phyloP scores from a whole-genome alignment of 2,113 vertebrate genomes.

The Hystrix brachyura region DNA sequence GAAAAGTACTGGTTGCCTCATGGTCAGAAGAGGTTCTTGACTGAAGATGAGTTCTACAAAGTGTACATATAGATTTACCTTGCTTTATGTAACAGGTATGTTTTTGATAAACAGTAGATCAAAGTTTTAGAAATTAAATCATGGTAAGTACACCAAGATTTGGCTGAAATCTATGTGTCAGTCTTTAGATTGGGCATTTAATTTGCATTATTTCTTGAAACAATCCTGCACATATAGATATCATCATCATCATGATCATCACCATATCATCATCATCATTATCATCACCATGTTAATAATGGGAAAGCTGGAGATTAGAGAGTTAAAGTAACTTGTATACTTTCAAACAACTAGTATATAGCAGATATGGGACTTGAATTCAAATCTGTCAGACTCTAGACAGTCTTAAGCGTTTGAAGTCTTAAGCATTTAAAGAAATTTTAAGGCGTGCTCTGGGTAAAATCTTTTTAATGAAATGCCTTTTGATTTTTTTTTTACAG shows the following conservation, averaged over 20 bases:
- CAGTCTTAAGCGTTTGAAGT: not conserved
- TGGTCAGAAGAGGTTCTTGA: constrained; percentile 2
- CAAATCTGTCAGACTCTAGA: constrained; percentile 30
- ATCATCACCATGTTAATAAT: not conserved
- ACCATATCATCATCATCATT: not conserved
- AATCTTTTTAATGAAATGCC: constrained; percentile 20
- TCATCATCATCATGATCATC: not conserved
- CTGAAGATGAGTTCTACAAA: constrained; percentile 35
- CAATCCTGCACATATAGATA: not conserved
- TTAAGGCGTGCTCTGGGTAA: not conserved
- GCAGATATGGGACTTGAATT: not conserved
- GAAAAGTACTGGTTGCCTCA: constrained; percentile 9
- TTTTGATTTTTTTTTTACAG: not conserved
- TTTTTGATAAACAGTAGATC: not conserved
- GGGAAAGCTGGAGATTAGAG: constrained; percentile 24
- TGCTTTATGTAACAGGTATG: constrained; percentile 13
- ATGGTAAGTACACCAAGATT: not conserved
- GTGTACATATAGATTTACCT: not conserved
- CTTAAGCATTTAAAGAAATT: constrained; percentile 33
- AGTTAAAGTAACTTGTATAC: not conserved
- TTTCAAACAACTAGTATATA: not conserved
- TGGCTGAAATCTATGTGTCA: not conserved
- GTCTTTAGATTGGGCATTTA: constrained; percentile 6
- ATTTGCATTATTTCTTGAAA: constrained; percentile 41
- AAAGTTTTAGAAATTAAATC: constrained; percentile 47